These are phyloP conservation scores for Microctonus hyperodae DNA, from an alignment of 2,888 invertebrate genomes.

Conservation along the genomic window DNA sequence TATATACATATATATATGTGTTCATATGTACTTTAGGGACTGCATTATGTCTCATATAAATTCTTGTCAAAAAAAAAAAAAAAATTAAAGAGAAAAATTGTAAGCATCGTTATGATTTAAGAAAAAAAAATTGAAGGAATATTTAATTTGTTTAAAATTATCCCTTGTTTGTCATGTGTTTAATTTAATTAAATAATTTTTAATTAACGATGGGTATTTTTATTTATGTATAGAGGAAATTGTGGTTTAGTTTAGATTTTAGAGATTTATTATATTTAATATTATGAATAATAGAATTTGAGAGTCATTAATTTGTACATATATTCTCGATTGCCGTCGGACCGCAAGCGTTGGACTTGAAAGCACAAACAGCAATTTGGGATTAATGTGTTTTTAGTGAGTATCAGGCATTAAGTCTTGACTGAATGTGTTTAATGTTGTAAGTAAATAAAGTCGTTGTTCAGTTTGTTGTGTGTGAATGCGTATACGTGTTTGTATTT, in stretches of 20 bases:
- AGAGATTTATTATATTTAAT: too few relatives aligned
- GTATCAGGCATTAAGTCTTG: neutral
- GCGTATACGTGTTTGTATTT: neutral
- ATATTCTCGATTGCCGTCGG: constrained; percentile 10
- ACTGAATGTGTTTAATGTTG: neutral
- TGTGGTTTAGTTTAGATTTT: too few relatives aligned
- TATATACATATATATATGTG: constrained; percentile 13
- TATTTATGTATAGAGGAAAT: too few relatives aligned
- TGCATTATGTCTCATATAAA: neutral
- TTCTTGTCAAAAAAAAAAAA: neutral
- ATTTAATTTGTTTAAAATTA: too few relatives aligned
- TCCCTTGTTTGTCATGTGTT: too few relatives aligned
- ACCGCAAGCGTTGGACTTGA: neutral
- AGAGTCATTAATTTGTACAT: neutral
- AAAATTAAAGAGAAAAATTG: neutral
- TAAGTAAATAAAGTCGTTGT: neutral
- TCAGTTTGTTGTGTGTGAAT: neutral
- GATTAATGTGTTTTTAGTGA: neutral
- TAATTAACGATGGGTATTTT: too few relatives aligned
- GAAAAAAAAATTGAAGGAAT: too few relatives aligned
- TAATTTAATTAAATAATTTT: too few relatives aligned
- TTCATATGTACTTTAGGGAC: constrained; percentile 7
- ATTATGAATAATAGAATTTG: too few relatives aligned
- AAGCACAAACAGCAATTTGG: constrained; percentile 4
- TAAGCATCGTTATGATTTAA: neutral